Percentiles rank a stretch among this genome's conserved stretches.
Evolutionary conservation across 2,113 vertebrate genomes (phyloP).

Genomic region (Phylloscopus trochilus): DNA sequence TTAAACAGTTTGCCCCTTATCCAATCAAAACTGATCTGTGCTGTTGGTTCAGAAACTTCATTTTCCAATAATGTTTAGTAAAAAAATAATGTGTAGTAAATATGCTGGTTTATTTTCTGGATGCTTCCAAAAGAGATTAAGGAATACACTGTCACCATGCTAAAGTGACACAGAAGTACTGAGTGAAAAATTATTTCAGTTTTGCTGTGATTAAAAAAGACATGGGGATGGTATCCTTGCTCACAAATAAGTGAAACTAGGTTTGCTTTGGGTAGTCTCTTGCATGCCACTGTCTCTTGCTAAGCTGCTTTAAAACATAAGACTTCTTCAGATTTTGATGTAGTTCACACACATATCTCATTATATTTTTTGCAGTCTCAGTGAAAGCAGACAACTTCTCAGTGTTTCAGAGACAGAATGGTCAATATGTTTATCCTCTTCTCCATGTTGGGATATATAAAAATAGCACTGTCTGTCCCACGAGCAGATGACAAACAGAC

Average conservation of each 20-base stretch:
- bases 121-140: background rate
- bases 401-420: background rate
- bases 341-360: background rate
- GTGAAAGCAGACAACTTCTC: background rate
- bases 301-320: background rate
- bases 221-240: background rate
- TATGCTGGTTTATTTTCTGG: background rate
- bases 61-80: background rate
- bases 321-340: background rate
- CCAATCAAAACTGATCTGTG: background rate
- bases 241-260: background rate
- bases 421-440: background rate
- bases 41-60: background rate
- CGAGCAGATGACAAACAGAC: background rate
- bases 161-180: background rate
- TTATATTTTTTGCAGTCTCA: background rate
- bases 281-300: background rate
- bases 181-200: background rate
- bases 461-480: conserved; percentile 8
- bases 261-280: background rate
- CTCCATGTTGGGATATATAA: background rate
- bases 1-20: background rate
- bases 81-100: background rate
- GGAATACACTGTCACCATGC: background rate
- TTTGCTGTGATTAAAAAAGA: background rate